Evolutionary conservation across 2,888 invertebrate species (phyloP), one percentile per base, ranked within the genome.

Genomic region (Odontocolon sp.): DNA sequence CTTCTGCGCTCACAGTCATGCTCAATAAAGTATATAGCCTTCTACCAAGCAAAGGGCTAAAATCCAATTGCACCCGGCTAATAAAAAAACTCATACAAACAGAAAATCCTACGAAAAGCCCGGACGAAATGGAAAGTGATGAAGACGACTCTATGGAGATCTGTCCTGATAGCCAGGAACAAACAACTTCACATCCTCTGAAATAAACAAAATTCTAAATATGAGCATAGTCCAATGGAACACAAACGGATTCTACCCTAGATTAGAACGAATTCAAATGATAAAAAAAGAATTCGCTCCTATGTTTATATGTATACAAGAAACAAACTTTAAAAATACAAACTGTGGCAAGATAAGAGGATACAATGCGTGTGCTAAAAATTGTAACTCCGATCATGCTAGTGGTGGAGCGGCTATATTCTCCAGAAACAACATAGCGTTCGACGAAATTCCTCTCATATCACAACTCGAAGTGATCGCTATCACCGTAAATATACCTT

Each of bases 291-390:
- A 54, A 18, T 18, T 3, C 33, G 16, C 9, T 4, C 54, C 54
- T 3, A 3, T 33, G 21, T 21, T 56, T 21, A 56, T 38, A 56
- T 4, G 16, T 9, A 18, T 56, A n/a, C 56, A 36, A 6, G 56
- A 56, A 4, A 18, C 36, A n/a, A 56, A 56, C 21, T 56, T 56
- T 9, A 33, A 33, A 21, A 11, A 5, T 9, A 11, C n/a, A n/a
- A 18, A 56, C 2, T 33, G 33, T 5, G 56, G 56, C 6, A 56
- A 56, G 36, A 31, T 56, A 9, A 56, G n/a, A 16, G 56, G 56
- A 2, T 56, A 36, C n/a, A 38, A 56, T n/a, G 21, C 33, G 36
- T 6, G 11, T 36, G 21, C 31, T 18, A 21, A 56, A 56, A 21
- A 56, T 4, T 2, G 14, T 0, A 38, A 56, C 11, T 56, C n/a